Evolutionary conservation across 2,888 invertebrate species (phyloP).

Genomic region (Phlogophora meticulosa): DNA sequence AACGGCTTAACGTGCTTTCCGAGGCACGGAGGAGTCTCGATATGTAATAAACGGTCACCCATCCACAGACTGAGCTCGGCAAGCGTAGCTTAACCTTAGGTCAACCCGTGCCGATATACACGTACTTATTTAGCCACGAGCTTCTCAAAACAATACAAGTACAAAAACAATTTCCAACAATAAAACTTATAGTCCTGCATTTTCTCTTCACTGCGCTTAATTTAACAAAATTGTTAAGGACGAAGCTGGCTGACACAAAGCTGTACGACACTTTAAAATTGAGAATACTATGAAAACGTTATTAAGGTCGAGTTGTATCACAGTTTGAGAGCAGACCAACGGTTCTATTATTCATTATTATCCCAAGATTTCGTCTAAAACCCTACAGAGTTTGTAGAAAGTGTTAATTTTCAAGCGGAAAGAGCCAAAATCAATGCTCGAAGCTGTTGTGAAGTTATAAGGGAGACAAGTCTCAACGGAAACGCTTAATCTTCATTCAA

Average conservation of each 20-base stretch:
- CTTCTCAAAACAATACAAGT: too few species aligned
- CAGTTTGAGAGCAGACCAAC: constrained; percentile 69
- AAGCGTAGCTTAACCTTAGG: too few species aligned
- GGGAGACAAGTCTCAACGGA: constrained; percentile 25
- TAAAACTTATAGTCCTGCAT: constrained; percentile 8
- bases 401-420: constrained; percentile 86
- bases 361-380: constrained; percentile 77
- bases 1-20: too few species aligned
- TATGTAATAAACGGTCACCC: too few species aligned
- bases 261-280: constrained; percentile 16
- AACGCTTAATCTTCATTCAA: neutral
- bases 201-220: constrained; percentile 22
- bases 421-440: constrained; percentile 77
- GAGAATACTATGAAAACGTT: constrained; percentile 76
- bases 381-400: constrained; percentile 72
- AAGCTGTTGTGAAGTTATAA: constrained; percentile 60
- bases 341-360: constrained; percentile 82
- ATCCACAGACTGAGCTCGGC: too few species aligned
- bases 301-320: constrained; percentile 75
- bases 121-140: too few species aligned
- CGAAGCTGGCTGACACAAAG: constrained; percentile 12
- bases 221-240: constrained; percentile 16
- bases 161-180: constrained; percentile 3
- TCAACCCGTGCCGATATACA: too few species aligned
- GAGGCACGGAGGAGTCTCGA: too few species aligned